Evolutionary conservation across 2,113 vertebrate genomes (phyloP).

Genomic region (Acanthisitta chloris): DNA sequence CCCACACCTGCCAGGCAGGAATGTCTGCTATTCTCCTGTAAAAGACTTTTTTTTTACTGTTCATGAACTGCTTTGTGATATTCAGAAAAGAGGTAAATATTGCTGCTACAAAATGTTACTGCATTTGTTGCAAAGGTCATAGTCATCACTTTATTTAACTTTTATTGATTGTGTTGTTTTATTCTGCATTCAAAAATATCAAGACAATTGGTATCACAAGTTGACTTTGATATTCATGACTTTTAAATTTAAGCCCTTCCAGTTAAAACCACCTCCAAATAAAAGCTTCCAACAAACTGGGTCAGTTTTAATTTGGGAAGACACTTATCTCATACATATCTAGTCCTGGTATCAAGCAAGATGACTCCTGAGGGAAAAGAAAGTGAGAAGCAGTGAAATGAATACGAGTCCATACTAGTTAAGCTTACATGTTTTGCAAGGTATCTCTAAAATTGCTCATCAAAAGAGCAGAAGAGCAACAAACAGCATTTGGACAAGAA

Average conservation of each 20-base stretch:
- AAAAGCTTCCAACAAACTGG: conserved; percentile 8
- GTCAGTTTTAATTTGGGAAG: conserved; percentile 11
- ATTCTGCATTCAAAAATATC: not conserved
- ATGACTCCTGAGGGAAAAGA: conserved; percentile 20
- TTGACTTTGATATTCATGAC: not conserved
- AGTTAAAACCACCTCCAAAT: not conserved
- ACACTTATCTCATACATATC: conserved; percentile 20
- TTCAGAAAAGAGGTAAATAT: not conserved
- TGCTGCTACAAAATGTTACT: not conserved
- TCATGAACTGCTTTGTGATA: not conserved
- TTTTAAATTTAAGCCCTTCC: not conserved
- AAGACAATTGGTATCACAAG: not conserved
- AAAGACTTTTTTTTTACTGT: not conserved
- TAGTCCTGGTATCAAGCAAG: conserved; percentile 10
- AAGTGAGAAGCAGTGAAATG: conserved; percentile 43
- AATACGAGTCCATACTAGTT: not conserved
- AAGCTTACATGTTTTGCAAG: not conserved
- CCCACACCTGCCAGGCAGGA: not conserved
- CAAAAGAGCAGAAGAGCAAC: not conserved
- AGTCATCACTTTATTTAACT: not conserved
- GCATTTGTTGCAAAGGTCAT: not conserved
- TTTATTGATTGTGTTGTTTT: not conserved
- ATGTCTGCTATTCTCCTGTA: not conserved
- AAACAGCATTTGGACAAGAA: not conserved
- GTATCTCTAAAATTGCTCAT: not conserved